A percentile compares a stretch with the other conserved stretches of the same genome.
Evolutionary conservation across 2,888 invertebrate genomes (phyloP).

Genomic region (Drosophila anceps): DNA sequence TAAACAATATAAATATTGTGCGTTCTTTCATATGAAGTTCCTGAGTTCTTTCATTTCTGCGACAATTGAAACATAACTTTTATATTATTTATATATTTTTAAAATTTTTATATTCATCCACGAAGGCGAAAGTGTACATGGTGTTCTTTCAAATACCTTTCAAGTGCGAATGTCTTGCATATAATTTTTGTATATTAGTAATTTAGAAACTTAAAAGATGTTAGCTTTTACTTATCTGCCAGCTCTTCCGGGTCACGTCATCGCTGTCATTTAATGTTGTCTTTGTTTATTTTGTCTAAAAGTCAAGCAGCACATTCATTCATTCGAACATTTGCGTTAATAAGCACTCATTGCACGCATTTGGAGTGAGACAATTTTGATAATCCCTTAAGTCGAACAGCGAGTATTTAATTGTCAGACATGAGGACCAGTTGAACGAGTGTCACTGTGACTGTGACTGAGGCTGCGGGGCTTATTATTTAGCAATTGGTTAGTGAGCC

Average conservation of each 20-base stretch:
- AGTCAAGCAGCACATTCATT: constrained; percentile 50
- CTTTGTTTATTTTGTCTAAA: constrained; percentile 22
- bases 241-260: background rate
- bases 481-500: constrained; percentile 48
- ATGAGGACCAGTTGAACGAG: background rate
- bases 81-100: no score
- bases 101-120: no score
- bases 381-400: constrained; percentile 55
- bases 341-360: constrained; percentile 15
- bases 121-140: no score
- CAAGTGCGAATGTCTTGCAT: no score
- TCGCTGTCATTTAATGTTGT: constrained; percentile 3
- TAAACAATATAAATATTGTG: no score
- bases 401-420: constrained; percentile 47
- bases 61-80: no score
- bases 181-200: no score
- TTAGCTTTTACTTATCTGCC: background rate
- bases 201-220: background rate
- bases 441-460: background rate
- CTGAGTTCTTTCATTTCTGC: no score
- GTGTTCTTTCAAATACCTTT: no score
- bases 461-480: constrained; percentile 36
- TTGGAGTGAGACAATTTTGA: constrained; percentile 19
- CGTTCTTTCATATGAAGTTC: no score
- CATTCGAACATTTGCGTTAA: constrained; percentile 36